These are phyloP conservation scores for Pseudorectes ferrugineus DNA, from an alignment of 2,113 vertebrate species.

Conservation along the genomic window DNA sequence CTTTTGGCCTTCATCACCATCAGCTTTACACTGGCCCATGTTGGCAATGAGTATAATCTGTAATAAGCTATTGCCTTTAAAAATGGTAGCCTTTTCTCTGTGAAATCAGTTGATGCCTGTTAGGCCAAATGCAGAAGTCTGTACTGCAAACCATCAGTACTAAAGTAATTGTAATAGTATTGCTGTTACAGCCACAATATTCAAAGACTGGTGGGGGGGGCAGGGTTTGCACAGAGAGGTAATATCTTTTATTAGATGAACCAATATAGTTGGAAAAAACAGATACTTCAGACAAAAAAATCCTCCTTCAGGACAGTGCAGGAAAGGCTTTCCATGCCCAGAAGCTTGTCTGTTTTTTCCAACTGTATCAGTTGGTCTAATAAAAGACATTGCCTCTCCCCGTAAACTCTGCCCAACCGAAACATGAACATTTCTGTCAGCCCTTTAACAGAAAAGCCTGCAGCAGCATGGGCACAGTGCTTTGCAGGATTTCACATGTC, in stretches of 20 bases:
- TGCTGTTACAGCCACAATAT: background rate
- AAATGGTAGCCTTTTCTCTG: background rate
- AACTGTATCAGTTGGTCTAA: background rate
- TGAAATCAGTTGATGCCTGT: background rate
- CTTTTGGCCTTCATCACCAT: background rate
- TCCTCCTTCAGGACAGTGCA: background rate
- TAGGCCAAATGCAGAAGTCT: background rate
- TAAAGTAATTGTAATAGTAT: background rate
- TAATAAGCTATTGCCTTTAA: background rate
- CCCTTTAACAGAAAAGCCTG: background rate
- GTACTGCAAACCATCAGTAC: background rate
- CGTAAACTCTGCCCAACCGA: background rate
- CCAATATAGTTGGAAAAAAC: background rate
- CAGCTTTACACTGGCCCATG: background rate
- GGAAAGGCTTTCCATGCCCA: background rate
- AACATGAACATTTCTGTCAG: background rate
- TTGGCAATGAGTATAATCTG: background rate
- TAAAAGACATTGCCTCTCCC: background rate
- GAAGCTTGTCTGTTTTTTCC: constrained; percentile 25
- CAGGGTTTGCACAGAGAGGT: background rate
- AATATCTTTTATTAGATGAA: background rate
- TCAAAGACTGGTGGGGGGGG: background rate
- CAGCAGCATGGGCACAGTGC: fast-evolving
- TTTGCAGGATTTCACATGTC: background rate
- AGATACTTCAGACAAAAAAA: background rate